Conservation (phyloP, 2,888 invertebrate species). For the Nomada fabriciana region DNA sequence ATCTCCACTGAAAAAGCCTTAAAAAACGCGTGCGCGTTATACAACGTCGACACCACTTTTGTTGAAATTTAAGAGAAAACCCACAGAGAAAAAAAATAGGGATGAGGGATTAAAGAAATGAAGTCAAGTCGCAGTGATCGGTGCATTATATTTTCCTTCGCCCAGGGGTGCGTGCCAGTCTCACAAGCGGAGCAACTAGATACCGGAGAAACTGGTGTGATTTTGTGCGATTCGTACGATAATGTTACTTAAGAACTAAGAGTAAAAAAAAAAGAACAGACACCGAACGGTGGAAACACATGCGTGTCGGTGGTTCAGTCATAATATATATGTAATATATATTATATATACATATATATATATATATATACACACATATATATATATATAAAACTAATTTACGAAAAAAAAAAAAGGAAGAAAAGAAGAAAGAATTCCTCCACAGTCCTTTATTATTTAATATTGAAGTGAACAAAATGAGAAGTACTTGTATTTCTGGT, state of each 20-base stretch:
- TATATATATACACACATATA: conserved; percentile 77
- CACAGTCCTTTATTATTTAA: conserved; percentile 83
- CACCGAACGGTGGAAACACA: conserved; percentile 71
- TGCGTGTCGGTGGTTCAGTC: conserved; percentile 82
- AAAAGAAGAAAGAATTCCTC: conserved; percentile 80
- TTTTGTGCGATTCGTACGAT: conserved; percentile 78
- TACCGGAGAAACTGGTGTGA: conserved; percentile 78
- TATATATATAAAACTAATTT: conserved; percentile 78
- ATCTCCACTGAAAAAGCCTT: conserved; percentile 67
- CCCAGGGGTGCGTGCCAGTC: conserved; percentile 71
- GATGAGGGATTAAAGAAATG: conserved; percentile 61
- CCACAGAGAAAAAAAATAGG: conserved; percentile 60
- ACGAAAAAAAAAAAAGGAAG: conserved; percentile 72
- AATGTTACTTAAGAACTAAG: conserved; percentile 80
- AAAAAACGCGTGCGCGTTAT: conserved; percentile 53
- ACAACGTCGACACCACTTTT: conserved; percentile 83
- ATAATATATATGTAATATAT: conserved; percentile 84
- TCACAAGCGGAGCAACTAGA: conserved; percentile 69
- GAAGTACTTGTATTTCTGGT: conserved; percentile 84
- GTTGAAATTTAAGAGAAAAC: conserved; percentile 74
- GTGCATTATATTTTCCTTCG: conserved; percentile 74
- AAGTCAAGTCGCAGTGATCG: conserved; percentile 69
- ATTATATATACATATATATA: conserved; percentile 77
- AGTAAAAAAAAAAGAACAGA: conserved; percentile 63
- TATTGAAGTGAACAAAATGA: conserved; percentile 76